phyloP scores from a whole-genome alignment of 2,113 vertebrate species.

The Sturnira hondurensis region DNA sequence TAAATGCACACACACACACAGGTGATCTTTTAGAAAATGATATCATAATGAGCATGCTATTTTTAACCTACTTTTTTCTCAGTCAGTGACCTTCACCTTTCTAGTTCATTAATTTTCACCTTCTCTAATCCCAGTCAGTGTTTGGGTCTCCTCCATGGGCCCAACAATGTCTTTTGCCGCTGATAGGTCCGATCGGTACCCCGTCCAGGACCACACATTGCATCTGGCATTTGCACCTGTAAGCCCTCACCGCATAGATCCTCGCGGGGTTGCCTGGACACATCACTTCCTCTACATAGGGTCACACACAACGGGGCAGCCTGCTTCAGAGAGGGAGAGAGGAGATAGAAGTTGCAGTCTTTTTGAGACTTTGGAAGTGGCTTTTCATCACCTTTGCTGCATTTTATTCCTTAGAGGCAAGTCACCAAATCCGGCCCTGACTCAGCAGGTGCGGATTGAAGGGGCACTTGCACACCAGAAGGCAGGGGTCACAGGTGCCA shows the following conservation, averaged over 20 bases:
- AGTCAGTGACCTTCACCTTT: background rate
- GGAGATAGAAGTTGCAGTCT: background rate
- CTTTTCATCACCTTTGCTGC: background rate
- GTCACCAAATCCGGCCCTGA: background rate
- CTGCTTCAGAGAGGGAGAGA: background rate
- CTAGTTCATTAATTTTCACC: slow-evolving; percentile 1
- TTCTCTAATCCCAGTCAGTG: background rate
- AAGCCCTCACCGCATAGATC: background rate
- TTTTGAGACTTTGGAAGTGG: background rate
- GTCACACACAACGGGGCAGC: background rate
- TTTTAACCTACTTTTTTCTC: background rate
- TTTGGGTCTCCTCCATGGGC: background rate
- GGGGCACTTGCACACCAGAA: background rate
- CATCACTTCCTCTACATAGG: background rate
- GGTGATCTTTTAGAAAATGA: background rate
- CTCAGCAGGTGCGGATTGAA: background rate
- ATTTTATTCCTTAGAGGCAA: slow-evolving; percentile 16
- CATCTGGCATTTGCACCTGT: too few species aligned
- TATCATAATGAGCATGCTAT: background rate
- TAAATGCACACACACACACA: background rate
- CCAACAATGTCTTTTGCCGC: background rate
- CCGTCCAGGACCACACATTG: background rate
- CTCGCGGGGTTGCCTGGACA: background rate
- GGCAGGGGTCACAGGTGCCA: background rate
- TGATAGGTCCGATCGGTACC: background rate